Percentiles rank a stretch among this genome's conserved stretches.
Evolutionary conservation across 2,797 vertebrate genomes (phyloP).

Genomic region (Enteromius radiatus): DNA sequence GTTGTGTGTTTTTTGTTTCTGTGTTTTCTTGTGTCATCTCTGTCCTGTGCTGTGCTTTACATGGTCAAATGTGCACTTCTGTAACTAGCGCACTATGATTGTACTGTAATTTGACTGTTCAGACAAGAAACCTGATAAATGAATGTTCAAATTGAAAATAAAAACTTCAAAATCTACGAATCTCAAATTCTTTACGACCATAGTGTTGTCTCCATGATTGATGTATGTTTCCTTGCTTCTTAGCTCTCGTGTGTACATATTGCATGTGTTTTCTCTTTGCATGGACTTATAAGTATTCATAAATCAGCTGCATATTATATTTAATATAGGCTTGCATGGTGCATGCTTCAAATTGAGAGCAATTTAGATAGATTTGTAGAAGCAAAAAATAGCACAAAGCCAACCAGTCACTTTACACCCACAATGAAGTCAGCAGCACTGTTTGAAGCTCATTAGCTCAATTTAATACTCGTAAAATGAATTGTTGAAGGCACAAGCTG

Average conservation of each 20-base stretch:
- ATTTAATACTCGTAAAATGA: conserved; percentile 26
- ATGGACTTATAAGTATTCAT: conserved; percentile 8
- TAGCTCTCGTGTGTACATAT: background rate
- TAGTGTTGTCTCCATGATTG: conserved; percentile 68
- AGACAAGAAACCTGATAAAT: conserved; percentile 69
- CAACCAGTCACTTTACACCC: conserved; percentile 31
- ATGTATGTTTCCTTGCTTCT: conserved; percentile 31
- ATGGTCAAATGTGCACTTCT: conserved; percentile 59
- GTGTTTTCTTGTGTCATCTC: conserved; percentile 38
- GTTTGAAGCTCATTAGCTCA: conserved; percentile 32
- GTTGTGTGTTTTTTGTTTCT: conserved; percentile 28
- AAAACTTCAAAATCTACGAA: conserved; percentile 69
- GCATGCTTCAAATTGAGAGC: conserved; percentile 21
- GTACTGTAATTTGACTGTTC: conserved; percentile 81
- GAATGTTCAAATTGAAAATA: conserved; percentile 67
- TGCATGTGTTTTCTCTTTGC: conserved; percentile 26
- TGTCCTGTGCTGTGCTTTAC: conserved; percentile 60
- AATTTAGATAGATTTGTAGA: conserved; percentile 33
- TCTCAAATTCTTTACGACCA: conserved; percentile 80
- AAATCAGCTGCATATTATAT: conserved; percentile 5
- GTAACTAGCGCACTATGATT: conserved; percentile 81
- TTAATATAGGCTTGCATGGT: background rate
- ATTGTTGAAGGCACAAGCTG: conserved; percentile 41
- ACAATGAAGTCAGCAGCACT: conserved; percentile 15
- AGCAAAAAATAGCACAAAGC: conserved; percentile 15